Percentiles rank a stretch among this genome's conserved stretches.
Evolutionary conservation across 2,113 vertebrate species (phyloP).

Genomic region (Rhinichthys klamathensis): DNA sequence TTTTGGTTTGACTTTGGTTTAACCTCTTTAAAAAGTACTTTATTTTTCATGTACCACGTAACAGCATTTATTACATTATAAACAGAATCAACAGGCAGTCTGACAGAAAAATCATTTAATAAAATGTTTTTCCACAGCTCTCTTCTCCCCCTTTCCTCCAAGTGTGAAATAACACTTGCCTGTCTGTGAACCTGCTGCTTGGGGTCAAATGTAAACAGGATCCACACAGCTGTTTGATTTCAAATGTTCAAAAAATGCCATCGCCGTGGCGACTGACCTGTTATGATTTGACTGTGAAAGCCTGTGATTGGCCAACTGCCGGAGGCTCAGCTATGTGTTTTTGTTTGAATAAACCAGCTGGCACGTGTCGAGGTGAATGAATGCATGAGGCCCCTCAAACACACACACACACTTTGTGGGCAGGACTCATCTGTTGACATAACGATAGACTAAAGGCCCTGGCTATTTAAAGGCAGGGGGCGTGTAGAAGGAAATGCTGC

Average conservation of each 20-base stretch:
- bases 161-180: slow-evolving; percentile 22
- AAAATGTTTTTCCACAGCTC: neutral
- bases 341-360: slow-evolving; percentile 72
- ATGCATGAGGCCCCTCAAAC: slow-evolving; percentile 37
- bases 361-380: slow-evolving; percentile 52
- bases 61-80: neutral
- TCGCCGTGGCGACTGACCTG: slow-evolving; percentile 8
- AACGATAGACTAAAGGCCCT: slow-evolving; percentile 54
- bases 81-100: neutral
- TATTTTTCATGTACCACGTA: neutral
- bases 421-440: slow-evolving; percentile 68
- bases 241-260: slow-evolving; percentile 52
- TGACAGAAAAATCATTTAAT: neutral
- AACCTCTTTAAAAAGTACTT: neutral
- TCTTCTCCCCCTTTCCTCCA: slow-evolving; percentile 15
- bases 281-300: slow-evolving; percentile 31
- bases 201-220: slow-evolving; percentile 38
- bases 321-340: slow-evolving; percentile 52
- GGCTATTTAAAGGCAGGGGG: slow-evolving; percentile 45
- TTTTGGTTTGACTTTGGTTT: neutral
- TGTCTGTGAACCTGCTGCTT: neutral
- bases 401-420: slow-evolving; percentile 43
- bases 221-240: slow-evolving; percentile 40
- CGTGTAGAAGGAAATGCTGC: slow-evolving; percentile 65
- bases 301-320: slow-evolving; percentile 51